Percentiles rank a stretch among this genome's conserved stretches.
Evolutionary conservation across 2,797 vertebrate species (phyloP).

Genomic region (Ciconia nigra): DNA sequence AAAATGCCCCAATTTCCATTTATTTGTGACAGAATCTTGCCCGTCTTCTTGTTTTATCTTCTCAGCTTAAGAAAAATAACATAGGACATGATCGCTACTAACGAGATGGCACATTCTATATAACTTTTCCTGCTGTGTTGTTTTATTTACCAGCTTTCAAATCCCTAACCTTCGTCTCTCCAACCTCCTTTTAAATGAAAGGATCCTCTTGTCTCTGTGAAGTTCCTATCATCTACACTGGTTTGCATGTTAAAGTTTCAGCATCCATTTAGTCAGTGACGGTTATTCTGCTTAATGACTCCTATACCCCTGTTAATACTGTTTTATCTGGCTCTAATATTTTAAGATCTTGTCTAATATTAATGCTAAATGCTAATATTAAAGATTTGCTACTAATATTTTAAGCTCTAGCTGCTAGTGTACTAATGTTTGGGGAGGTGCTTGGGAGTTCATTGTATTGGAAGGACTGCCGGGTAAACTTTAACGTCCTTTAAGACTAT

Average conservation of each 20-base stretch:
- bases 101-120: slow-evolving; percentile 40
- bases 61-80: slow-evolving; percentile 53
- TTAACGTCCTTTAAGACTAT: neutral
- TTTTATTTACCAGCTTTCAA: slow-evolving; percentile 70
- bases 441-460: neutral
- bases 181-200: slow-evolving; percentile 63
- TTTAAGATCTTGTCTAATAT: slow-evolving; percentile 60
- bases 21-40: slow-evolving; percentile 51
- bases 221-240: slow-evolving; percentile 37
- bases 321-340: slow-evolving; percentile 60
- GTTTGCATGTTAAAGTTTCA: slow-evolving; percentile 54
- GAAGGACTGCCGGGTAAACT: neutral
- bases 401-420: slow-evolving; percentile 19
- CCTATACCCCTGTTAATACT: slow-evolving; percentile 45
- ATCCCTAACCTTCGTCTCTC: slow-evolving; percentile 59
- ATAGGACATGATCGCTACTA: slow-evolving; percentile 34
- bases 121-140: slow-evolving; percentile 43
- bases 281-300: slow-evolving; percentile 59
- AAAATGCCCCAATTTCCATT: slow-evolving; percentile 44
- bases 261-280: slow-evolving; percentile 34
- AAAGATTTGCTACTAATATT: slow-evolving; percentile 35
- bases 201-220: slow-evolving; percentile 54
- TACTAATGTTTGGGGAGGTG: neutral
- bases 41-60: slow-evolving; percentile 55
- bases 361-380: slow-evolving; percentile 52